Conservation (phyloP, 2,888 invertebrate genomes). For the Mellilla xanthometata region DNA sequence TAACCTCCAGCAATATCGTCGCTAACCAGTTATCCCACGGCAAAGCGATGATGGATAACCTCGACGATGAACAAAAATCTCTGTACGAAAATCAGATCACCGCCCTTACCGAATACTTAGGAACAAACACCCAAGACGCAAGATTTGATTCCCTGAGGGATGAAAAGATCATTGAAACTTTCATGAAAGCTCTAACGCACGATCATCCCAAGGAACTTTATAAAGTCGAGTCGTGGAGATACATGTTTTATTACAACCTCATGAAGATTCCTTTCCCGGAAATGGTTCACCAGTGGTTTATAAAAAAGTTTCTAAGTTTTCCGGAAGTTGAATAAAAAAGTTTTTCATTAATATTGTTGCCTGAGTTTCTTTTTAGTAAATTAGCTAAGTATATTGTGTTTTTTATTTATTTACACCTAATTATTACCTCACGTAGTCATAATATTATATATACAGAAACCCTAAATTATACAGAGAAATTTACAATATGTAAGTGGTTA, state of each 20-base stretch:
- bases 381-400: no score
- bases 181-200: conserved; percentile 84
- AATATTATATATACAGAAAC: no score
- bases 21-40: conserved; percentile 83
- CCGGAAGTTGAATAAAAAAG: conserved; percentile 60
- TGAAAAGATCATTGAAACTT: conserved; percentile 81
- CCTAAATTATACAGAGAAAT: no score
- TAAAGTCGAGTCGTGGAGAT: conserved; percentile 87
- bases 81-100: conserved; percentile 87
- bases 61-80: conserved; percentile 83
- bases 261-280: conserved; percentile 84
- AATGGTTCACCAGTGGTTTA: conserved; percentile 80
- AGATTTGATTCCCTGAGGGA: conserved; percentile 78
- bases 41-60: conserved; percentile 84
- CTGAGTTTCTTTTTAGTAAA: no score
- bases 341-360: not conserved
- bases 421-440: no score
- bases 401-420: no score
- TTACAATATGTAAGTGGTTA: no score
- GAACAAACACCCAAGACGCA: conserved; percentile 56
- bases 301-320: conserved; percentile 85
- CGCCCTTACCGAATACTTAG: conserved; percentile 83
- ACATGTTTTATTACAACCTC: conserved; percentile 84
- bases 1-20: conserved; percentile 86
- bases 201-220: conserved; percentile 84